A percentile compares a stretch with the other conserved stretches of the same genome.
phyloP scores from a whole-genome alignment of 2,797 vertebrate species.

The Sebastes kiyomatsui region DNA sequence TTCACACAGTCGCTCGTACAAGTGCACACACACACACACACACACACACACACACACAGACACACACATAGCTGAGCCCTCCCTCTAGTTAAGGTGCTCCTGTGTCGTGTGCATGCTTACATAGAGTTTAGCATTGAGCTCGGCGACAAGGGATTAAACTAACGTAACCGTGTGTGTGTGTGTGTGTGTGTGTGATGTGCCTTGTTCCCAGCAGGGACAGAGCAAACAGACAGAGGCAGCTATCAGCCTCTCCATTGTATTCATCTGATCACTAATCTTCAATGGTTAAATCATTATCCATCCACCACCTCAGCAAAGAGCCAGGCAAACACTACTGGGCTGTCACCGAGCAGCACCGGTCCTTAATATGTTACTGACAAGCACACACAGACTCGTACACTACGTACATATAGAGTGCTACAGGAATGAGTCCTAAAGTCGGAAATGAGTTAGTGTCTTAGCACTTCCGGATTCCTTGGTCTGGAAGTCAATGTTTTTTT shows the following conservation, averaged over 20 bases:
- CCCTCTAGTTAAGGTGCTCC: slow-evolving; percentile 43
- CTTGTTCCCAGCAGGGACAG: slow-evolving; percentile 68
- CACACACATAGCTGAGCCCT: not conserved
- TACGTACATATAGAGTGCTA: no score
- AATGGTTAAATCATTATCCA: slow-evolving; percentile 84
- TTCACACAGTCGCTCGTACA: slow-evolving; percentile 51
- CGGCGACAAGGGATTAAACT: slow-evolving; percentile 43
- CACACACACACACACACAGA: slow-evolving; percentile 1
- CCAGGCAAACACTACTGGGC: slow-evolving; percentile 75
- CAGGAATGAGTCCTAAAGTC: no score
- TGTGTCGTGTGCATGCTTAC: slow-evolving; percentile 53
- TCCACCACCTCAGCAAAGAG: slow-evolving; percentile 67
- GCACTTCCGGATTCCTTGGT: no score
- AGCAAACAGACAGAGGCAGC: slow-evolving; percentile 76
- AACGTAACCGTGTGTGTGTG: slow-evolving; percentile 13
- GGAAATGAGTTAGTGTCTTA: no score
- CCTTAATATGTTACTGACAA: slow-evolving; percentile 55
- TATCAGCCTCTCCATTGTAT: slow-evolving; percentile 80
- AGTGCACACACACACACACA: slow-evolving; percentile 15
- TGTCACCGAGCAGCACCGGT: slow-evolving; percentile 49
- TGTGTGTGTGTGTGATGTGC: slow-evolving; percentile 33
- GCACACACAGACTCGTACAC: slow-evolving; percentile 7
- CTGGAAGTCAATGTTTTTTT: no score
- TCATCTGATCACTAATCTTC: slow-evolving; percentile 78
- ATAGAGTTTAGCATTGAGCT: slow-evolving; percentile 65